These are phyloP conservation scores for Marmota flaviventris DNA, from an alignment of 2,113 vertebrate genomes.

Conservation along the genomic window DNA sequence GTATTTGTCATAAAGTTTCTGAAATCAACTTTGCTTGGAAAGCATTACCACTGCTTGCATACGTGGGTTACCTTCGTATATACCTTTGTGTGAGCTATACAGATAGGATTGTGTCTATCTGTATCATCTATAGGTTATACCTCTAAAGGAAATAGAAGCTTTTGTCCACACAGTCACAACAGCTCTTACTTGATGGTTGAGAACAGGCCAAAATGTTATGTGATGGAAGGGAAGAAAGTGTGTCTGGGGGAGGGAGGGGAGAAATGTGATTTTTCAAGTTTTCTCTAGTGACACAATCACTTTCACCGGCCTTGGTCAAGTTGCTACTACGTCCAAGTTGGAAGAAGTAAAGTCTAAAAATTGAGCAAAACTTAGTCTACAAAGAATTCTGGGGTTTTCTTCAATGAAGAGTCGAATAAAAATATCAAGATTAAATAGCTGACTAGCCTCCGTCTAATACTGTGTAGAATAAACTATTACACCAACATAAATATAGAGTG, in stretches of 20 bases:
- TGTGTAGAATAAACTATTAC: constrained; percentile 53
- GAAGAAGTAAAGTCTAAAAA: constrained; percentile 67
- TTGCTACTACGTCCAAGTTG: not conserved
- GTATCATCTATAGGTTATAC: not conserved
- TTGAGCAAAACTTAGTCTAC: constrained; percentile 14
- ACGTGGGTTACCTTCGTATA: not conserved
- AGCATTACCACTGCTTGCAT: not conserved
- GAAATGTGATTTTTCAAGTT: constrained; percentile 31
- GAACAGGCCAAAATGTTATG: constrained; percentile 45
- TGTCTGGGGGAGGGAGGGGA: not conserved
- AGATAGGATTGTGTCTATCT: not conserved
- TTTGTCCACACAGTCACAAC: not conserved
- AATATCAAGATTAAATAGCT: constrained; percentile 53
- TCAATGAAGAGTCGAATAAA: constrained; percentile 64
- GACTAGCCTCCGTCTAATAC: not conserved
- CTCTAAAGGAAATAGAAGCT: not conserved
- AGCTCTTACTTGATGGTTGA: constrained; percentile 9
- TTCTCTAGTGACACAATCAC: constrained; percentile 46
- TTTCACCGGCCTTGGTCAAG: constrained; percentile 19
- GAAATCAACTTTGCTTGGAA: not conserved
- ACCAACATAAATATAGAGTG: constrained; percentile 63
- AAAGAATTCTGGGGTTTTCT: constrained; percentile 42
- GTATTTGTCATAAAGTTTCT: constrained; percentile 25
- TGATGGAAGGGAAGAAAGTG: not conserved
- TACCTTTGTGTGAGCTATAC: not conserved